phyloP scores from a whole-genome alignment of 1,140 invertebrate species.

The Harlomillsia oculata region DNA sequence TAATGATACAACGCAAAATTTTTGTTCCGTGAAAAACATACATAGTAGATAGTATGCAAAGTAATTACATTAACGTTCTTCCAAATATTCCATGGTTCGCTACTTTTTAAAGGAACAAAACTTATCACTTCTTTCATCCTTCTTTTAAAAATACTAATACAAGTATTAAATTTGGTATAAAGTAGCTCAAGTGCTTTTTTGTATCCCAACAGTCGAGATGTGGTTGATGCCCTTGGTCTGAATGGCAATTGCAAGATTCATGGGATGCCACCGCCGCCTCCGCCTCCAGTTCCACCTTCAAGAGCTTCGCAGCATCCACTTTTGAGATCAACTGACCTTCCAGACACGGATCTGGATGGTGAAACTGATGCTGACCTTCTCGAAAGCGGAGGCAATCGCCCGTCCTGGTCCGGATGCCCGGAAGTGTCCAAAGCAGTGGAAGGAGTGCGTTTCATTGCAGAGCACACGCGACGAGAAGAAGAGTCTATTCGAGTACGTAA shows the following conservation, averaged over 20 bases:
- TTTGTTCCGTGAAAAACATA: too few relatives aligned
- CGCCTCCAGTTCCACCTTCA: constrained; percentile 30
- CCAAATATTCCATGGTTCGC: too few relatives aligned
- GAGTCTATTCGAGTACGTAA: constrained; percentile 71
- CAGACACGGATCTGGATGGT: constrained; percentile 27
- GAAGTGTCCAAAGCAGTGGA: constrained; percentile 85
- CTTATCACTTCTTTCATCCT: too few relatives aligned
- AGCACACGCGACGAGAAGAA: constrained; percentile 83
- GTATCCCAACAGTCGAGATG: constrained; percentile 25
- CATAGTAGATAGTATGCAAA: too few relatives aligned
- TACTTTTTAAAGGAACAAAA: too few relatives aligned
- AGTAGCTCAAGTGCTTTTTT: too few relatives aligned
- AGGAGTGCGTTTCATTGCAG: constrained; percentile 82
- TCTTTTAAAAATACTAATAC: too few relatives aligned
- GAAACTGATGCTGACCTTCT: constrained; percentile 23
- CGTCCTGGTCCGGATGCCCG: constrained; percentile 68
- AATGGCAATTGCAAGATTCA: constrained; percentile 51
- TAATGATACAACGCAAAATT: too few relatives aligned
- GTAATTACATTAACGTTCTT: too few relatives aligned
- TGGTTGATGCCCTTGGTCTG: constrained; percentile 27
- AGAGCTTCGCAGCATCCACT: constrained; percentile 33
- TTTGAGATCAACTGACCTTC: constrained; percentile 30
- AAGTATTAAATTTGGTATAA: too few relatives aligned
- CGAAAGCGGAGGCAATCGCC: constrained; percentile 35
- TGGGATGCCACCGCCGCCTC: constrained; percentile 48